Evolutionary conservation across 2,797 vertebrate species (phyloP).

Genomic region (Clarias pachynema): DNA sequence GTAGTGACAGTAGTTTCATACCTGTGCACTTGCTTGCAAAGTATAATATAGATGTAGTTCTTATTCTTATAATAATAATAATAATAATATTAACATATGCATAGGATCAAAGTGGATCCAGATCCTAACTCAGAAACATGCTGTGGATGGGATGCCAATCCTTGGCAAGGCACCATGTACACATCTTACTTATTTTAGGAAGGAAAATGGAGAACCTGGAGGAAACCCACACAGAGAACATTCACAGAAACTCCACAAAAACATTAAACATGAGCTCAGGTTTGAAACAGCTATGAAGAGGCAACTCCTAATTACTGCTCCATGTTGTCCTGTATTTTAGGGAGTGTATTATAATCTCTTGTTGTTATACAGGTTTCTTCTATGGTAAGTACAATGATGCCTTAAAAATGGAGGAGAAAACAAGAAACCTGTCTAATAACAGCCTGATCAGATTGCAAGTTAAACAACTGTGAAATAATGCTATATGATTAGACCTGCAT

Average conservation of each 20-base stretch:
- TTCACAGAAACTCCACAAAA: background rate
- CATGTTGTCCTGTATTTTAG: background rate
- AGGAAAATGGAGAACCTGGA: background rate
- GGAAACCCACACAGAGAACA: background rate
- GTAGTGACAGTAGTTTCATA: background rate
- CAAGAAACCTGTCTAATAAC: background rate
- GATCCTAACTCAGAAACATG: background rate
- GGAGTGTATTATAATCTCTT: background rate
- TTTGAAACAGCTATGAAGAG: background rate
- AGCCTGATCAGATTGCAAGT: background rate
- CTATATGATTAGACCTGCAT: background rate
- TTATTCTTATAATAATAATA: background rate
- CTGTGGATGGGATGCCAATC: background rate
- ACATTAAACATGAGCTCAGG: background rate
- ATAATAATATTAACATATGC: background rate
- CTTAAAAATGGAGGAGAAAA: background rate
- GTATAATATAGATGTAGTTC: background rate
- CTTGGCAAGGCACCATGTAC: background rate
- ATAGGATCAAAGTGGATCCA: background rate
- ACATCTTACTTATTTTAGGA: background rate
- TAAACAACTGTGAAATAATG: background rate
- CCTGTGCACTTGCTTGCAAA: background rate
- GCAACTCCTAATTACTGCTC: background rate
- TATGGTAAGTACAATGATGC: background rate
- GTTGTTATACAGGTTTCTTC: background rate